Percentiles rank a stretch among this genome's conserved stretches.
These are phyloP conservation scores for Burhinus oedicnemus DNA, from an alignment of 2,113 vertebrate genomes.

Conservation along the genomic window DNA sequence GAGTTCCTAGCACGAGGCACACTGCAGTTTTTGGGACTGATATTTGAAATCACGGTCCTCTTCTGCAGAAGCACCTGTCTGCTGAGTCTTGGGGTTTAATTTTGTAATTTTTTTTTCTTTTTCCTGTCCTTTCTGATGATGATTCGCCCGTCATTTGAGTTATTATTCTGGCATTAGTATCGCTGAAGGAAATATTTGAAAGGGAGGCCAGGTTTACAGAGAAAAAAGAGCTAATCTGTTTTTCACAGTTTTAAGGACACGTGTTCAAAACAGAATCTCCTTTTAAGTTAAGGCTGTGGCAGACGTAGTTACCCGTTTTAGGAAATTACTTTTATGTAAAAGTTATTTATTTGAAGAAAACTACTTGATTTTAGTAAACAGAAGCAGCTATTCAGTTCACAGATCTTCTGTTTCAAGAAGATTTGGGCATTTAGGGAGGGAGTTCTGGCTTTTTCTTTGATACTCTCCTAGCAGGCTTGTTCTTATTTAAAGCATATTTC, in stretches of 20 bases:
- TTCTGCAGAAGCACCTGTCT: background rate
- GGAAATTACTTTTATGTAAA: background rate
- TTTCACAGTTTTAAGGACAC: background rate
- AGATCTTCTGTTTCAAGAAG: background rate
- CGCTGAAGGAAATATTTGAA: background rate
- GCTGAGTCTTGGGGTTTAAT: background rate
- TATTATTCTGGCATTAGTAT: background rate
- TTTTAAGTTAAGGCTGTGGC: background rate
- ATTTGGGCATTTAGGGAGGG: background rate
- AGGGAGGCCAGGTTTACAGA: background rate
- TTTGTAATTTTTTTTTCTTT: background rate
- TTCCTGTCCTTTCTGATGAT: background rate
- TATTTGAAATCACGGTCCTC: background rate
- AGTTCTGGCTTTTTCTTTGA: background rate
- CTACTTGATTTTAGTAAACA: background rate
- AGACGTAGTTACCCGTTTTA: background rate
- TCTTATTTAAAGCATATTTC: background rate
- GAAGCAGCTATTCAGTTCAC: background rate
- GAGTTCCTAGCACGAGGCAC: accelerated
- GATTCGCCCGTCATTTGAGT: background rate
- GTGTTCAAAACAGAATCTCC: background rate
- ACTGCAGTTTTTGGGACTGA: background rate
- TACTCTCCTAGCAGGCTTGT: background rate
- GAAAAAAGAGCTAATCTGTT: background rate
- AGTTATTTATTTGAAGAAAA: background rate